phyloP scores from a whole-genome alignment of 1,140 invertebrate species.

The Trachymyrmex septentrionalis region DNA sequence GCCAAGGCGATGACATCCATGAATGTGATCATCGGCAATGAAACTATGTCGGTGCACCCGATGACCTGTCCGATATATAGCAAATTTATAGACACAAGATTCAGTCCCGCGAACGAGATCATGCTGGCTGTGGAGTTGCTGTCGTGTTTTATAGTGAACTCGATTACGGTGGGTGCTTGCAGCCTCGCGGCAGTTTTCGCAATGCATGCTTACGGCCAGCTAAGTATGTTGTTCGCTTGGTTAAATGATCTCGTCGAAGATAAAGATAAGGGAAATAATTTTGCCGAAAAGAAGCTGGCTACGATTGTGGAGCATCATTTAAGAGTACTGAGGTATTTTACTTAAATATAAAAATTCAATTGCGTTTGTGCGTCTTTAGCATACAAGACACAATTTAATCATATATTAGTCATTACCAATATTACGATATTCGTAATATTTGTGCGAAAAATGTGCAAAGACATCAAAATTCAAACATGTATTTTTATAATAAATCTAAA shows the following conservation, averaged over 20 bases:
- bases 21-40: conserved; percentile 55
- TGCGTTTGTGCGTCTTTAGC: background rate
- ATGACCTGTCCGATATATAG: conserved; percentile 66
- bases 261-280: background rate
- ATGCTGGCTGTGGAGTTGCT: conserved; percentile 51
- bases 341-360: background rate
- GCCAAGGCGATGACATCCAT: conserved; percentile 30
- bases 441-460: background rate
- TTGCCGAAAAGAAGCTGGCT: conserved; percentile 65
- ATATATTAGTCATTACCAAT: background rate
- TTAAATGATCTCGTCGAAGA: conserved; percentile 46
- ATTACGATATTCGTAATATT: background rate
- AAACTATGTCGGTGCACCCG: conserved; percentile 51
- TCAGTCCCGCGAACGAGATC: conserved; percentile 68
- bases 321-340: conserved; percentile 62
- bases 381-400: background rate
- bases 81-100: conserved; percentile 61
- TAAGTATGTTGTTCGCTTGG: conserved; percentile 73
- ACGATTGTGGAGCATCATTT: conserved; percentile 76
- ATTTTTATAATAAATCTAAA: background rate
- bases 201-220: conserved; percentile 76
- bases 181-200: conserved; percentile 74
- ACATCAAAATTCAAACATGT: background rate
- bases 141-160: conserved; percentile 60
- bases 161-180: conserved; percentile 67